A percentile compares a stretch with the other conserved stretches of the same genome.
Conservation (phyloP, 64 coral and sea anemone species). For the Pocillopora damicornis region DNA sequence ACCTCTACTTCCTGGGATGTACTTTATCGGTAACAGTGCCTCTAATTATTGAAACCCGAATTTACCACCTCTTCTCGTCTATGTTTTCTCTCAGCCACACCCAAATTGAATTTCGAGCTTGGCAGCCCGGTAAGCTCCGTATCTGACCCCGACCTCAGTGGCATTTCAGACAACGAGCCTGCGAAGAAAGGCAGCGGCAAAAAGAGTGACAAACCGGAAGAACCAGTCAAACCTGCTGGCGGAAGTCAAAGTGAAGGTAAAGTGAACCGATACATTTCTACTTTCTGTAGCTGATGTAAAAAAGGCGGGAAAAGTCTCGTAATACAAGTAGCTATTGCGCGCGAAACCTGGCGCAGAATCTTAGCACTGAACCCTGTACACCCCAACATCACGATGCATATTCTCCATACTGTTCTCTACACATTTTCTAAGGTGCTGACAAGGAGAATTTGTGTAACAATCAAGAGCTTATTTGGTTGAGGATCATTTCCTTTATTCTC, state of each 20-base stretch:
- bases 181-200: constrained; percentile 13
- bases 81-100: constrained; percentile 10
- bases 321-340: background rate
- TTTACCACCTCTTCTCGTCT: background rate
- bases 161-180: constrained; percentile 37
- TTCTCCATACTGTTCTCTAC: too few relatives aligned
- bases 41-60: background rate
- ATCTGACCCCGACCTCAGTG: constrained; percentile 92
- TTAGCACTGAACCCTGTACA: too few relatives aligned
- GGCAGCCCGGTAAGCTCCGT: constrained; percentile 84
- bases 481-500: too few relatives aligned
- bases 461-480: background rate
- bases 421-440: too few relatives aligned
- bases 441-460: background rate
- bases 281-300: background rate
- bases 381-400: too few relatives aligned
- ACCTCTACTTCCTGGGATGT: too few relatives aligned
- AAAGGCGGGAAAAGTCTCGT: background rate
- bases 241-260: constrained; percentile 70
- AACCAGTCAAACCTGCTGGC: constrained; percentile 23
- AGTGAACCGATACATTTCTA: background rate
- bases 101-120: constrained; percentile 48
- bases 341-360: background rate
- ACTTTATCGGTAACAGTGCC: too few relatives aligned
- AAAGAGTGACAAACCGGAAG: background rate